Conservation (phyloP, 2,797 vertebrate species). For the Rachycentron canadum region DNA sequence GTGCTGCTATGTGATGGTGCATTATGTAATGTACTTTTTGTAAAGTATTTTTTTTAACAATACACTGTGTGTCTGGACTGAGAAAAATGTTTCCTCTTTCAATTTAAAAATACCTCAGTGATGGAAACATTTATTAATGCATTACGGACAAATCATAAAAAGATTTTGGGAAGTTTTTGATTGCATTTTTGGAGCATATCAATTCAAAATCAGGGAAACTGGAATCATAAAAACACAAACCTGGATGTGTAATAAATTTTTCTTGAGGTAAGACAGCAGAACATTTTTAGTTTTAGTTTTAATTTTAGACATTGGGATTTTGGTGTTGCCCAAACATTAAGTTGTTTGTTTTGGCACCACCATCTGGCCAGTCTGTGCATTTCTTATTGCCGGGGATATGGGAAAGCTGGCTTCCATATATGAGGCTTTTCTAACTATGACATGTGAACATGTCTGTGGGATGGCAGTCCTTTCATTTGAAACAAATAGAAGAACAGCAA, state of each 20-base stretch:
- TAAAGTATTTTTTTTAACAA: neutral
- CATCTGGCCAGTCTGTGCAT: slow-evolving; percentile 29
- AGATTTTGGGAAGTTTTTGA: neutral
- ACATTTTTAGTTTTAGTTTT: neutral
- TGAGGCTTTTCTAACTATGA: neutral
- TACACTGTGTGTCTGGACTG: neutral
- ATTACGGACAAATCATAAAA: neutral
- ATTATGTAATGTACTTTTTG: neutral
- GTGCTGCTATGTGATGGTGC: neutral
- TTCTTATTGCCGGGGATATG: neutral
- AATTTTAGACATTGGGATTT: neutral
- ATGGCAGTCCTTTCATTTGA: neutral
- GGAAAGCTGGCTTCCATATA: neutral
- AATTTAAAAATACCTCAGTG: neutral
- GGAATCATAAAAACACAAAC: neutral
- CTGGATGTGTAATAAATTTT: neutral
- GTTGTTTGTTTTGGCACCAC: slow-evolving; percentile 31
- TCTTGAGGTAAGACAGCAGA: neutral
- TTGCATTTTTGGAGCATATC: neutral
- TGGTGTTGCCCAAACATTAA: neutral
- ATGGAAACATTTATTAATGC: neutral
- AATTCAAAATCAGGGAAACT: neutral
- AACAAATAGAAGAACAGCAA: neutral
- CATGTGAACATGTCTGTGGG: neutral
- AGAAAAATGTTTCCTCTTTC: too few relatives aligned